Evolutionary conservation across 2,888 invertebrate species (phyloP), one percentile per base, ranked within the genome.

Genomic region (Automeris io): DNA sequence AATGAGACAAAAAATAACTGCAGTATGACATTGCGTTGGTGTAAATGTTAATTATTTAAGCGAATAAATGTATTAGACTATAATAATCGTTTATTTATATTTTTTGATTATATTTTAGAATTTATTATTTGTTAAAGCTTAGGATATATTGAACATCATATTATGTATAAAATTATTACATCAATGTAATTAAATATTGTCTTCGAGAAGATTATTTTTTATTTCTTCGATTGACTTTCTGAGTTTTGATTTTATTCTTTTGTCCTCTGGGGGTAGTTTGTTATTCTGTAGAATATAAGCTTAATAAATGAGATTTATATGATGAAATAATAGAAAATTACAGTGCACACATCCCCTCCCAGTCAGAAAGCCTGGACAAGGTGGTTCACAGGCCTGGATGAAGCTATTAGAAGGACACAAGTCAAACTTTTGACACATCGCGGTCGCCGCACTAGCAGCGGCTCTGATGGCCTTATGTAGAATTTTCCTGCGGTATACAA

Each of bases 101-200:
- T 51, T 60, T 71, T 70, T 66, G 55, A 49, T 64, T 67, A 63
- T 66, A 51, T 74, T 70, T 61, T 67, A 57, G 57, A 61, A 61
- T 56, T 58, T 57, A 57, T 59, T 67, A 65, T 65, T 61, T 70
- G 61, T 62, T 64, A 68, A 58, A 43, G 60, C 61, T 67, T 62
- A 62, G 44, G 68, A 61, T 56, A 52, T 16, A 48, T 46, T 46
- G 50, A 49, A 56, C 61, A 58, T 61, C 57, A 54, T 50, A 53
- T 54, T 58, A 49, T 65, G 58, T 54, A 47, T 49, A 51, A 57
- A 54, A 47, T 55, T 61, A 64, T 69, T 72, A 72, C 63, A 65
- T 56, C 55, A 31, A 55, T 64, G 56, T 60, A 53, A 73, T 74
- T 81, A 83, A 75, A 80, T 68, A 54, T 79, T 63, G 57, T 79